Conservation (phyloP, 2,113 vertebrate species). For the Tychaedon coryphoeus region DNA sequence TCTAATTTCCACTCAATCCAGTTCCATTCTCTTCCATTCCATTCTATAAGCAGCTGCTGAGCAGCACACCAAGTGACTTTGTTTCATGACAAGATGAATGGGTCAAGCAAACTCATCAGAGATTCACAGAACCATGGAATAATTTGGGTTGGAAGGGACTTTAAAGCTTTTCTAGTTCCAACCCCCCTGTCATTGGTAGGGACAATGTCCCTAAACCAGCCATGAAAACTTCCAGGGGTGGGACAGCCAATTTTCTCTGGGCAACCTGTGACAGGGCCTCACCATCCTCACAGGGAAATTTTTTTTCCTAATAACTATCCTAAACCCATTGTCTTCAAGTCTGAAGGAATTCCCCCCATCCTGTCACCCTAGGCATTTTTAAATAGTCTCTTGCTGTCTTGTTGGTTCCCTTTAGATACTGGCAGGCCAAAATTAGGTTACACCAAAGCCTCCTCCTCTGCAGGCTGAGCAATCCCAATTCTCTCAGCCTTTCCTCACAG, state of each 20-base stretch:
- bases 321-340: not conserved
- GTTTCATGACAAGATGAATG: not conserved
- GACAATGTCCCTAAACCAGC: not conserved
- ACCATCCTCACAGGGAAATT: not conserved
- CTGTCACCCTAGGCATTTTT: not conserved
- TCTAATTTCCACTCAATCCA: too few species aligned
- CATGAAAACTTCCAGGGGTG: not conserved
- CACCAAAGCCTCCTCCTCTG: not conserved
- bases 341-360: not conserved
- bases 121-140: not conserved
- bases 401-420: not conserved
- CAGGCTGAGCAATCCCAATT: not conserved
- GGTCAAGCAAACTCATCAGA: not conserved
- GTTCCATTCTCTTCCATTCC: not conserved
- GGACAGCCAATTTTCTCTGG: not conserved
- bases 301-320: not conserved
- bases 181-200: fast-evolving
- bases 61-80: not conserved
- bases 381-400: not conserved
- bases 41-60: not conserved
- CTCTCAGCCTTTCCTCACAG: not conserved
- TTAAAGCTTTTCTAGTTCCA: not conserved
- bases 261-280: too few species aligned
- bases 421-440: not conserved
- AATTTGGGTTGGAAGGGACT: not conserved